Base-by-base conservation (phyloP, 2,113 vertebrate genomes). In the Neofelis nebulosa region DNA sequence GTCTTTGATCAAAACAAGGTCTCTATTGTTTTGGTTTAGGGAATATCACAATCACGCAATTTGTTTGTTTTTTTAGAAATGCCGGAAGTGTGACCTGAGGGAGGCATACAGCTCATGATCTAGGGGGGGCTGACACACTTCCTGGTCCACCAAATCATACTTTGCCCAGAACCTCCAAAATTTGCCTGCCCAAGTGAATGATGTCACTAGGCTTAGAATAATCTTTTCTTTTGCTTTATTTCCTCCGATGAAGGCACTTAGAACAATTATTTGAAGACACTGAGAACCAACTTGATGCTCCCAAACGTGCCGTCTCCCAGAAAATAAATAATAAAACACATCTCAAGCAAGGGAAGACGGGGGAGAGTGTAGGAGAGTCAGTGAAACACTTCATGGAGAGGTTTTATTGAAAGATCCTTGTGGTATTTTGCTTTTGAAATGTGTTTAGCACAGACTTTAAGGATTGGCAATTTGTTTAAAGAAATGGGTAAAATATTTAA, bases 401-500 rank as follows among this genome's bases (percentile, higher is more conserved):
- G 89, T 96, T 99, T 98, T 98, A 97, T 97, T 98, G 97, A 98
- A 98, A 98, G 97, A 98, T 97, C 97, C 96, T 98, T 95, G 84
- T 98, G 98, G 97, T 97, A 98, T 99, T 99, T 98, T 97, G 98
- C 98, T 98, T 99, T 99, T 98, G 98, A 98, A 98, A 99, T 97
- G 97, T 98, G 95, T 99, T 99, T 98, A 99, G 98, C 92, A 89
- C 96, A 97, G 98, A 99, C 98, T 98, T 98, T 98, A 98, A 98
- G 98, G 98, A 98, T 98, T 98, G 98, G 98, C 98, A 98, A 99
- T 99, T 98, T 99, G 98, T 99, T 99, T 99, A 98, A 99, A 99
- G 98, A 98, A 99, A 99, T 98, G 98, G 98, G 99, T 98, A 99
- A 99, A 99, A 99, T 99, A 99, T 99, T 99, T 99, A 98, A 99